A percentile compares a stretch with the other conserved stretches of the same genome.
Evolutionary conservation across 2,888 invertebrate genomes (phyloP).

Genomic region (Seira musarum): DNA sequence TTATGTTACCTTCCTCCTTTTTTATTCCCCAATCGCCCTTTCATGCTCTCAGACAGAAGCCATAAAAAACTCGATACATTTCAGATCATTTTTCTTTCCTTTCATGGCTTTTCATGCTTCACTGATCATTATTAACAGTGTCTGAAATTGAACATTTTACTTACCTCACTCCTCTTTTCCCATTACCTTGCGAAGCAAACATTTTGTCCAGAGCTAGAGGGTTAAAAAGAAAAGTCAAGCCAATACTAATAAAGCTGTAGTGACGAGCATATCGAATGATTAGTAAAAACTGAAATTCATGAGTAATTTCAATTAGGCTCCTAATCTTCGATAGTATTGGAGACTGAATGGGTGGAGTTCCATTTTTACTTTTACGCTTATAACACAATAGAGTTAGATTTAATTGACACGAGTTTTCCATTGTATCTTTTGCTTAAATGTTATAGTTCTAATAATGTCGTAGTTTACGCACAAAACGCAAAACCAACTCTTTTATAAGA

Average conservation of each 20-base stretch:
- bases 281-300: conserved; percentile 26
- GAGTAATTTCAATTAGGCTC: conserved; percentile 43
- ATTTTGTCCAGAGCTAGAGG: neutral
- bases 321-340: conserved; percentile 3
- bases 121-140: conserved; percentile 37
- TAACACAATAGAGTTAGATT: neutral
- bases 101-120: conserved; percentile 47
- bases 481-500: too few relatives aligned
- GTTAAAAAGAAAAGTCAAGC: conserved; percentile 7
- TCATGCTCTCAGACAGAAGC: conserved; percentile 12
- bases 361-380: conserved; percentile 13
- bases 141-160: conserved; percentile 25
- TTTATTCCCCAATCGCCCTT: neutral
- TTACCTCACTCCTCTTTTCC: neutral
- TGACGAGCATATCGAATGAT: neutral
- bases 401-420: conserved; percentile 30
- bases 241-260: neutral
- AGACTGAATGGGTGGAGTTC: conserved; percentile 24
- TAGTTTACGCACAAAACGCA: too few relatives aligned
- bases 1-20: conserved; percentile 2
- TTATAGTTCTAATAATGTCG: too few relatives aligned
- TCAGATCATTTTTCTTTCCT: conserved; percentile 50
- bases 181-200: neutral
- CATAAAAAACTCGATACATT: conserved; percentile 37
- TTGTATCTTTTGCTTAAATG: too few relatives aligned